A percentile compares a stretch with the other conserved stretches of the same genome.
Conservation (phyloP, 2,113 vertebrate species). For the Cyanistes caeruleus region DNA sequence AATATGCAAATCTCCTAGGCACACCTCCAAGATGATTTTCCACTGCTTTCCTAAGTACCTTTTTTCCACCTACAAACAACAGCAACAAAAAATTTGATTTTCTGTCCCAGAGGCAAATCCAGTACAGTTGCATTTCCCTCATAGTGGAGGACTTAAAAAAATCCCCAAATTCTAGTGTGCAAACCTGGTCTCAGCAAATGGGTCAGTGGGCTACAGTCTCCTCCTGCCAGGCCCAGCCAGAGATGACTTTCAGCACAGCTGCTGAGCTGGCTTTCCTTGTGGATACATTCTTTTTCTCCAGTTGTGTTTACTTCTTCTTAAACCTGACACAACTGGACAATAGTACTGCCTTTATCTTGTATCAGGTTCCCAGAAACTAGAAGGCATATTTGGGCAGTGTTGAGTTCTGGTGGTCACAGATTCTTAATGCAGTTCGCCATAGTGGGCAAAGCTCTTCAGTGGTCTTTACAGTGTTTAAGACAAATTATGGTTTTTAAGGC, state of each 20-base stretch:
- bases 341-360: background rate
- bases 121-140: background rate
- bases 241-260: background rate
- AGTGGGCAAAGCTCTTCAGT: background rate
- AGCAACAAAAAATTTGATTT: background rate
- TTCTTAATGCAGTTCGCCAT: background rate
- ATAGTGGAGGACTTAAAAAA: background rate
- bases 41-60: background rate
- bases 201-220: background rate
- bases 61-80: background rate
- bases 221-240: background rate
- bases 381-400: background rate
- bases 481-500: background rate
- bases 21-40: background rate
- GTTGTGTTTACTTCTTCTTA: background rate
- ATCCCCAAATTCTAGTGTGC: no score
- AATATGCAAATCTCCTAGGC: accelerated
- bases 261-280: background rate
- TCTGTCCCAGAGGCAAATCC: background rate
- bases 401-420: background rate
- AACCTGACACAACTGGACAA: background rate
- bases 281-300: background rate
- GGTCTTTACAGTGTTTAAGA: background rate
- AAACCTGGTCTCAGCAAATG: background rate
- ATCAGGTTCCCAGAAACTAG: background rate